These are phyloP conservation scores for Saturnia pavonia DNA, from an alignment of 2,888 invertebrate species.

Conservation along the genomic window DNA sequence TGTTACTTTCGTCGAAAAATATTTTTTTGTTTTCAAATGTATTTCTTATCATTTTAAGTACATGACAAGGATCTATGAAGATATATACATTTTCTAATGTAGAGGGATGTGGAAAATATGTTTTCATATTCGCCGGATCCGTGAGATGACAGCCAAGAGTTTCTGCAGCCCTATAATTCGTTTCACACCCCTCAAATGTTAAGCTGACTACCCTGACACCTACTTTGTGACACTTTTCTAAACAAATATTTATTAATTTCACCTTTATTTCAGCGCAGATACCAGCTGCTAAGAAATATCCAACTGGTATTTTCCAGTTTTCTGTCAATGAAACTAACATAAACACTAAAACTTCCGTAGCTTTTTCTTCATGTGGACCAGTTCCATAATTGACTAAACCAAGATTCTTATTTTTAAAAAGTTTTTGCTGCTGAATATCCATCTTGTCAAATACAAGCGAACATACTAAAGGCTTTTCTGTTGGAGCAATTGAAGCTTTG, in stretches of 20 bases:
- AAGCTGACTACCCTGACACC: slow-evolving; percentile 31
- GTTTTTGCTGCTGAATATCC: slow-evolving; percentile 24
- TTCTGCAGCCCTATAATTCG: slow-evolving; percentile 32
- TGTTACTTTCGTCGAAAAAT: slow-evolving; percentile 24
- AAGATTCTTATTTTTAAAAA: slow-evolving; percentile 22
- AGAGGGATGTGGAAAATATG: slow-evolving; percentile 31
- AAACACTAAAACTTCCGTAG: slow-evolving; percentile 38
- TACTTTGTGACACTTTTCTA: slow-evolving; percentile 34
- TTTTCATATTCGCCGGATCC: slow-evolving; percentile 28
- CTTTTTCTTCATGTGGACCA: slow-evolving; percentile 22
- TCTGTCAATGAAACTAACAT: slow-evolving; percentile 39
- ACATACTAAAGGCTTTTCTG: slow-evolving; percentile 24
- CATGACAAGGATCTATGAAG: slow-evolving; percentile 34
- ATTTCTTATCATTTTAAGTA: slow-evolving; percentile 33
- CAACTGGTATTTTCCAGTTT: slow-evolving; percentile 46
- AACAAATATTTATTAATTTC: slow-evolving; percentile 32
- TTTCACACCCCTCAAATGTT: slow-evolving; percentile 35
- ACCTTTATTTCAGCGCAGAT: slow-evolving; percentile 34
- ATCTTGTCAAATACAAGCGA: slow-evolving; percentile 30
- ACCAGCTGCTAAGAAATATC: slow-evolving; percentile 42
- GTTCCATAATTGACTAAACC: slow-evolving; percentile 26
- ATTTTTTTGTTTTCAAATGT: slow-evolving; percentile 30
- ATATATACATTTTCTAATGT: slow-evolving; percentile 28
- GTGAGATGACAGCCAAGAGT: slow-evolving; percentile 31
- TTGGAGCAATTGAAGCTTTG: slow-evolving; percentile 15